Conservation (phyloP, 2,888 invertebrate species). For the Polymixis flavicincta region DNA sequence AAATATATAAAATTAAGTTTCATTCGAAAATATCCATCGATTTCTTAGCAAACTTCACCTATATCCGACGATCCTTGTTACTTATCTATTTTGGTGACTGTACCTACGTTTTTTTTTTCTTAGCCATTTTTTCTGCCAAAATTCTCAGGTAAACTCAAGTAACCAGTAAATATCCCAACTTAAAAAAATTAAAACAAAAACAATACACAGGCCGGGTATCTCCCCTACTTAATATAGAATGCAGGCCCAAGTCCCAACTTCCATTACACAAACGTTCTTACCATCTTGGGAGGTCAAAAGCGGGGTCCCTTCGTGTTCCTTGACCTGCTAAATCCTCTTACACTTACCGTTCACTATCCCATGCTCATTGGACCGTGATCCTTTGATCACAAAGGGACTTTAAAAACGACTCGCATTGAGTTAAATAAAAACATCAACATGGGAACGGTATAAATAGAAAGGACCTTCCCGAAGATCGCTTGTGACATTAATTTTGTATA, state of each 20-base stretch:
- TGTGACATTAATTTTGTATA: constrained; percentile 19
- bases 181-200: no score
- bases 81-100: no score
- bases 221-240: background rate
- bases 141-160: background rate
- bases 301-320: constrained; percentile 61
- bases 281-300: constrained; percentile 44
- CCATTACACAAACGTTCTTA: constrained; percentile 27
- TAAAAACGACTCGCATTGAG: constrained; percentile 62
- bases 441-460: constrained; percentile 32
- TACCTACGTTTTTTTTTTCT: background rate
- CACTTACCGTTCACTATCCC: constrained; percentile 67
- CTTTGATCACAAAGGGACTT: constrained; percentile 63
- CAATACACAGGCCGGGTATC: background rate
- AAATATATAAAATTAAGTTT: constrained; percentile 1
- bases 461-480: constrained; percentile 41
- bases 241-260: background rate
- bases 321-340: constrained; percentile 77
- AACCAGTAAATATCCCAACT: no score
- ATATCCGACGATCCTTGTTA: background rate
- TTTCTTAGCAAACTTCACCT: no score
- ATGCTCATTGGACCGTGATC: constrained; percentile 65
- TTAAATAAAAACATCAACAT: constrained; percentile 53
- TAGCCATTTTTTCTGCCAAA: background rate
- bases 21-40: no score